Conservation (phyloP, 2,888 invertebrate genomes). For the Serripes groenlandicus region DNA sequence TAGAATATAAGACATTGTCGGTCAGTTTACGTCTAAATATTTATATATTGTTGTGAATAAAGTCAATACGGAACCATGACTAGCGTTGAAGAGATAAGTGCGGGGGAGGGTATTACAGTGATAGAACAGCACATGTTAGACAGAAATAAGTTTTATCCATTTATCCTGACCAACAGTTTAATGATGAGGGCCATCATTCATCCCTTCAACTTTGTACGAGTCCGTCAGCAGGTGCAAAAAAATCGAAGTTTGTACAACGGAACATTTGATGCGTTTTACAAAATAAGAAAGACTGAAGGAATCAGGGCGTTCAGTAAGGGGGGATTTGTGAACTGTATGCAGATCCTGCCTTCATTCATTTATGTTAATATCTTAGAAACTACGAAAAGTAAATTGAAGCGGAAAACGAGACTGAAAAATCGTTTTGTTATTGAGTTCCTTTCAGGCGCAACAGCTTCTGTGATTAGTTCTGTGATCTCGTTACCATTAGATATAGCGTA, state of each 20-base stretch:
- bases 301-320: conserved; percentile 94
- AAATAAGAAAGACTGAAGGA: conserved; percentile 95
- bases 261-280: conserved; percentile 95
- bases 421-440: conserved; percentile 89
- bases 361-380: conserved; percentile 98
- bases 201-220: conserved; percentile 97
- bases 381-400: conserved; percentile 92
- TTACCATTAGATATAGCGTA: conserved; percentile 99
- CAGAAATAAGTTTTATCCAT: conserved; percentile 96
- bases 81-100: conserved; percentile 37
- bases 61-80: conserved; percentile 18
- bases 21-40: too few species aligned
- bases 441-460: conserved; percentile 96
- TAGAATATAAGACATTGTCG: too few species aligned
- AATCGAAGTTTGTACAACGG: conserved; percentile 90
- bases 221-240: conserved; percentile 92
- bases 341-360: conserved; percentile 87
- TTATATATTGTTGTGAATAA: too few species aligned
- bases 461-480: conserved; percentile 97
- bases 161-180: conserved; percentile 96
- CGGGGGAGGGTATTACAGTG: conserved; percentile 87
- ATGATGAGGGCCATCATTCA: conserved; percentile 93
- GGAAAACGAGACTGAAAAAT: conserved; percentile 87
- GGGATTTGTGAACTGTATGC: conserved; percentile 97
- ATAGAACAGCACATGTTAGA: conserved; percentile 99